phyloP scores from a whole-genome alignment of 2,113 vertebrate species.

The Phrynosoma platyrhinos region DNA sequence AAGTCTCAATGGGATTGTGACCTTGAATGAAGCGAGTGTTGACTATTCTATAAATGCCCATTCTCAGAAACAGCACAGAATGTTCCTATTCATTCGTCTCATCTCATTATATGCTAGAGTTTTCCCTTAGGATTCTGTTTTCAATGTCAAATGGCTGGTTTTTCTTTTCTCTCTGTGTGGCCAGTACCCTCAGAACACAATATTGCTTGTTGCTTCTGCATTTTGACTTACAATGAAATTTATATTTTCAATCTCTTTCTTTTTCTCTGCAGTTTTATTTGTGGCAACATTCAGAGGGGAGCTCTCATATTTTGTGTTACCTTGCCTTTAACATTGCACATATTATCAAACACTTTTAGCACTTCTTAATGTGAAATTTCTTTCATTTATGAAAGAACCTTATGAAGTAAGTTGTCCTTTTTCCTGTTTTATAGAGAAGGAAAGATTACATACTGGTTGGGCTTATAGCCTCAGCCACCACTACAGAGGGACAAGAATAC shows the following conservation, averaged over 20 bases:
- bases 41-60: background rate
- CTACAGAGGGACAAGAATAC: background rate
- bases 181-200: background rate
- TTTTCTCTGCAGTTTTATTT: background rate
- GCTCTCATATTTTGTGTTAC: background rate
- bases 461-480: background rate
- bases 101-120: background rate
- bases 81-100: background rate
- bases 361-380: background rate
- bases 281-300: too few species aligned
- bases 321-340: background rate
- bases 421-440: background rate
- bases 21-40: rapidly evolving
- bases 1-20: background rate
- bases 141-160: background rate
- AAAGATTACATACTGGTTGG: background rate
- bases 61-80: rapidly evolving
- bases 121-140: slow-evolving; percentile 8
- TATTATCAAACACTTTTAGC: background rate
- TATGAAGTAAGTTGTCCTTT: background rate
- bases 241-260: background rate
- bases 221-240: background rate
- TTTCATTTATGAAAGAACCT: background rate
- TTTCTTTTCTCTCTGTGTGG: background rate
- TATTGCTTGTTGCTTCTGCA: slow-evolving; percentile 13